phyloP scores from a whole-genome alignment of 2,797 vertebrate species.

The Poeciliopsis presidionis region DNA sequence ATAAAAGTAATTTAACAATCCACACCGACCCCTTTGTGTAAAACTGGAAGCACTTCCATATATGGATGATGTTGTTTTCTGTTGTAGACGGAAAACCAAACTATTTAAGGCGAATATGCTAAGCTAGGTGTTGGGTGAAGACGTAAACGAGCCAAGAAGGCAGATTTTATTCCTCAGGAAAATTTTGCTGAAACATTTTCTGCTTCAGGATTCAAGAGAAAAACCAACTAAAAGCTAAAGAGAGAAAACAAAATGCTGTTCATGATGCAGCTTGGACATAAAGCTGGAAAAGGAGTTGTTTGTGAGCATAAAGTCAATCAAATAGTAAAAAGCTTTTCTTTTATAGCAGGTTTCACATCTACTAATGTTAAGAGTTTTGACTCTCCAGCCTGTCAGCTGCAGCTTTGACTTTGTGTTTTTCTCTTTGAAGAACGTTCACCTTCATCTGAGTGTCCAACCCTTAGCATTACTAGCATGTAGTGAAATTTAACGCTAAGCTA shows the following conservation, averaged over 20 bases:
- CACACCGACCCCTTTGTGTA: not conserved
- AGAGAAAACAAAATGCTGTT: not conserved
- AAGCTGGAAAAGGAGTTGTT: not conserved
- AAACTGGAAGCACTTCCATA: slow-evolving; percentile 1
- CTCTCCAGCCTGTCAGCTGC: not conserved
- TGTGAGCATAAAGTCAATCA: not conserved
- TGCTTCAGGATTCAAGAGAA: not conserved
- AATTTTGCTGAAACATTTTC: not conserved
- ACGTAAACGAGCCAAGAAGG: not conserved
- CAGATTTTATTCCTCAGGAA: not conserved
- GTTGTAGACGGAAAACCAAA: not conserved
- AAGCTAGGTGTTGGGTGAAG: not conserved
- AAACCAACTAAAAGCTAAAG: not conserved
- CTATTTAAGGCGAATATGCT: not conserved
- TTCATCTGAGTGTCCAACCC: not conserved
- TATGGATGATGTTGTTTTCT: not conserved
- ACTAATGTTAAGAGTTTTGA: not conserved
- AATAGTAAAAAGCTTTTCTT: not conserved
- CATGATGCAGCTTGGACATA: not conserved
- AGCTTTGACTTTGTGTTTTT: not conserved
- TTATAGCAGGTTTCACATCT: not conserved
- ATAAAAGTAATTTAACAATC: not conserved
- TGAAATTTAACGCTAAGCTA: not conserved
- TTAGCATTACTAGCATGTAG: not conserved
- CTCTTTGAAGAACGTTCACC: not conserved